These are phyloP conservation scores for Hipposideros larvatus DNA, from an alignment of 2,797 vertebrate species.

Conservation along the genomic window DNA sequence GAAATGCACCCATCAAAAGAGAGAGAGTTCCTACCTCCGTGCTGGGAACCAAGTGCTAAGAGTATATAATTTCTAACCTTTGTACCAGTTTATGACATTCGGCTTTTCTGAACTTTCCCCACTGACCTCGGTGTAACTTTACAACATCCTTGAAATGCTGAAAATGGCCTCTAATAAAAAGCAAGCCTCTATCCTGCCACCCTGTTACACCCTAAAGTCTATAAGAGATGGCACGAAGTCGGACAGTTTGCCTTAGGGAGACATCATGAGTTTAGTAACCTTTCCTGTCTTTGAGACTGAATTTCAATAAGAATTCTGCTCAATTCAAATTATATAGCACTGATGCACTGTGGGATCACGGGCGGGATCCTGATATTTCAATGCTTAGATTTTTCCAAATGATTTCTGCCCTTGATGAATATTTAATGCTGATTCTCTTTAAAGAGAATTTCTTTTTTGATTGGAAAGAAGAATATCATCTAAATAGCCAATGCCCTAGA, in stretches of 20 bases:
- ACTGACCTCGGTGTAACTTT: conserved; percentile 25
- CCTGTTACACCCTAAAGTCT: neutral
- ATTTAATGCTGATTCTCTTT: conserved; percentile 74
- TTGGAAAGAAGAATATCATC: conserved; percentile 70
- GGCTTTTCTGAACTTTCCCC: conserved; percentile 49
- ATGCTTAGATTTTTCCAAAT: conserved; percentile 61
- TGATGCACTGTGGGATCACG: conserved; percentile 64
- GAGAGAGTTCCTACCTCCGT: conserved; percentile 10
- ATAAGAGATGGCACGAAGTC: neutral
- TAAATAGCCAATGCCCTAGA: conserved; percentile 59
- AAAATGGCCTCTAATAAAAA: conserved; percentile 35
- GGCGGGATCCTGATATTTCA: conserved; percentile 62
- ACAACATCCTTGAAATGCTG: neutral
- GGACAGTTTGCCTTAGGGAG: conserved; percentile 52
- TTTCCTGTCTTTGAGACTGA: conserved; percentile 71
- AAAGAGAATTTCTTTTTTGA: conserved; percentile 76
- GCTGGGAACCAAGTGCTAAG: neutral
- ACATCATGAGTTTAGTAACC: conserved; percentile 51
- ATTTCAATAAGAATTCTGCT: conserved; percentile 68
- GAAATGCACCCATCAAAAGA: conserved; percentile 27
- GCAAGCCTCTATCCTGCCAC: neutral
- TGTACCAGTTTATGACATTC: neutral
- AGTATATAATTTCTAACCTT: conserved; percentile 42
- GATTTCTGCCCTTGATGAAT: conserved; percentile 78
- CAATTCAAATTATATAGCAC: conserved; percentile 62